Evolutionary conservation across 23 tunicate genomes (phyloP), one percentile per base, ranked within the genome.

Genomic region (Halocynthia aurantium): DNA sequence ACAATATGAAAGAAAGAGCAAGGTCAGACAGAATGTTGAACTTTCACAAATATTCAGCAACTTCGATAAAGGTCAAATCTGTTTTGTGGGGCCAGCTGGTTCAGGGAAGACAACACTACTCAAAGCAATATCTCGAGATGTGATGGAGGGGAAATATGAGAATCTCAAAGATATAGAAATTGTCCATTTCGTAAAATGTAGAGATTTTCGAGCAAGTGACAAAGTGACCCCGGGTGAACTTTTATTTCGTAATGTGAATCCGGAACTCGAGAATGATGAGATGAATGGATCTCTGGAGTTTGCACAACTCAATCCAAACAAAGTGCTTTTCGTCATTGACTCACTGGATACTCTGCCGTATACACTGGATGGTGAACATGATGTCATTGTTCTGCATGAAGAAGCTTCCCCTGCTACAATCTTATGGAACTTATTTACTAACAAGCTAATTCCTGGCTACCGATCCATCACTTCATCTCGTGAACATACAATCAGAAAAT

Each of bases 281-380:
- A 15, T 65, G 10, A 65, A 15, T 10, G 49, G 22, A 65, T 40
- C 19, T 9, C 10, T 65, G 31, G 70, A 65, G 10, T 65, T 10
- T 65, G 70, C 70, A 15, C 5, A 65, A 65, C 22, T 5, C 31
- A 40, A 65, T 65, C 19, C 70, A 11, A 2, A 65, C 49, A 49
- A 65, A 65, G 70, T 65, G 17, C 31, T 65, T 9, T 65, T 65
- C 70, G 31, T 65, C 49, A 40, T 65, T 15, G 70, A 65, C 70
- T 65, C 70, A 11, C 31, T 65, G 70, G 70, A 65, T 15, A 65
- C 70, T 65, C 70, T 5, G 22, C 70, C 22, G 19, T 65, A 65
- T 65, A 65, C 70, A 10, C 49, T 65, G 22, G 19, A 15, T 10
- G 70, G 19, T 8, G 63, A 13, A 13, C 31, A 65, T 65, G 70